Evolutionary conservation across 2,888 invertebrate genomes (phyloP).

Genomic region (Dendrolimus pini): DNA sequence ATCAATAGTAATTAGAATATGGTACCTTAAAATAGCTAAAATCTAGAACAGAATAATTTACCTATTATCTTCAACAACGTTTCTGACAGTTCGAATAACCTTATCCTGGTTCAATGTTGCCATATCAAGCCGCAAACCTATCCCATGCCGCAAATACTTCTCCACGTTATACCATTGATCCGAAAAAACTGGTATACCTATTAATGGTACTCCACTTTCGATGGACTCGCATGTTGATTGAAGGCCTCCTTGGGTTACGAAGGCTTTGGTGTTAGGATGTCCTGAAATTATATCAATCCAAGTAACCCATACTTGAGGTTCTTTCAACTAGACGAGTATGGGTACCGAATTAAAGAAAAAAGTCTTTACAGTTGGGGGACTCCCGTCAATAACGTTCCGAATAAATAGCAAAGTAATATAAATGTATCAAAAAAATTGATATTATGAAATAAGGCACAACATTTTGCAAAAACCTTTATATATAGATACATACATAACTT

Average conservation of each 20-base stretch:
- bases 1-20: no score
- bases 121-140: conserved; percentile 5
- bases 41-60: neutral
- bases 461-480: no score
- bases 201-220: conserved; percentile 33
- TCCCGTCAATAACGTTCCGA: no score
- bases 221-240: conserved; percentile 49
- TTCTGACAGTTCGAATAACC: neutral
- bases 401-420: no score
- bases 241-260: conserved; percentile 51
- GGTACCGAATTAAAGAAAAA: no score
- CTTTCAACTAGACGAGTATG: no score
- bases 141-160: conserved; percentile 14
- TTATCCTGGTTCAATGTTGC: neutral
- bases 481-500: no score
- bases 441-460: no score
- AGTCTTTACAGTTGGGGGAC: no score
- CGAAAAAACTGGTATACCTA: conserved; percentile 40
- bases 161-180: conserved; percentile 39
- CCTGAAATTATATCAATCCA: conserved; percentile 12
- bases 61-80: neutral
- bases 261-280: conserved; percentile 51
- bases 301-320: no score
- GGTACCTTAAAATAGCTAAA: no score
- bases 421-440: no score